Evolutionary conservation across 2,113 vertebrate genomes (phyloP).

Genomic region (Sinocyclocheilus anophthalmus): DNA sequence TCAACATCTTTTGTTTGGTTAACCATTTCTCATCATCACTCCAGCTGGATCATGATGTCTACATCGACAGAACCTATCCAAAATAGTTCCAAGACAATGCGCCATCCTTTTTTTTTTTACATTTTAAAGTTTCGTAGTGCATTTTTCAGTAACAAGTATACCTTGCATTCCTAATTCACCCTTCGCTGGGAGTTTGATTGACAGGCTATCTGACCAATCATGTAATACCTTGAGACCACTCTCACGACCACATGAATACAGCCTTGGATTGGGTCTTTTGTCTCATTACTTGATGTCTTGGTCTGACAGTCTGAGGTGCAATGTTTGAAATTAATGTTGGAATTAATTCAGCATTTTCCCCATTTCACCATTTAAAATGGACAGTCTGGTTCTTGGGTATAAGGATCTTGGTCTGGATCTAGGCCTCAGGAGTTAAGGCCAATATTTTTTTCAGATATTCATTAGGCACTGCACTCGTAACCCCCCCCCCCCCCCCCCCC

Average conservation of each 20-base stretch:
- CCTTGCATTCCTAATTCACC: background rate
- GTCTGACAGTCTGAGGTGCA: background rate
- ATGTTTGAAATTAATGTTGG: background rate
- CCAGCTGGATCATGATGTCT: background rate
- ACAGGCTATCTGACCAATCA: too few species aligned
- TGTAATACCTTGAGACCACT: background rate
- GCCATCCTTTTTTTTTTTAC: background rate
- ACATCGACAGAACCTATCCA: background rate
- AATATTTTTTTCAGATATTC: background rate
- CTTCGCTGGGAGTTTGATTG: too few species aligned
- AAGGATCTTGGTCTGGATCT: background rate
- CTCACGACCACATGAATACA: background rate
- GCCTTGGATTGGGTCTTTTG: background rate
- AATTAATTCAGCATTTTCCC: background rate
- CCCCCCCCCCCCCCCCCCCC: too few species aligned
- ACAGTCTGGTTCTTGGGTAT: background rate
- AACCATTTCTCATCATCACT: background rate
- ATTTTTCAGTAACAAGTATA: background rate
- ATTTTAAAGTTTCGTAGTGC: background rate
- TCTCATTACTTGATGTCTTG: background rate
- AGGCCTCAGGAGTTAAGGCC: background rate
- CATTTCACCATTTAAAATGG: background rate
- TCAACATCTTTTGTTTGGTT: background rate
- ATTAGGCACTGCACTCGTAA: background rate
- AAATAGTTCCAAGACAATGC: background rate